phyloP scores from a whole-genome alignment of 2,113 vertebrate species.

The Corvus cornix region DNA sequence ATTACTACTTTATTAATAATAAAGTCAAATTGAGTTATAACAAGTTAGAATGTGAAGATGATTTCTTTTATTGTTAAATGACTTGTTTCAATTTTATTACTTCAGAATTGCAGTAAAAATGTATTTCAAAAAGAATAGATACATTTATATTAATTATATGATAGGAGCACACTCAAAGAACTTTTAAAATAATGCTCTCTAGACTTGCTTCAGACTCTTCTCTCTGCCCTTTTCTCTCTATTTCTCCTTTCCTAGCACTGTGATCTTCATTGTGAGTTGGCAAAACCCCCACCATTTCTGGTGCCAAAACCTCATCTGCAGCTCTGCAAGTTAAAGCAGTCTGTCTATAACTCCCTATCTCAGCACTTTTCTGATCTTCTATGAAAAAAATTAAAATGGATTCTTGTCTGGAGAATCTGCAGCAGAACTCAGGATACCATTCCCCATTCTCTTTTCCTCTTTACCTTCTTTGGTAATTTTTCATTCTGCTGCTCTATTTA shows the following conservation, averaged over 20 bases:
- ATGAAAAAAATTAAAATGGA: not conserved
- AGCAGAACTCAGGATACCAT: not conserved
- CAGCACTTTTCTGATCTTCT: slow-evolving; percentile 9
- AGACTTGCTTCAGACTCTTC: not conserved
- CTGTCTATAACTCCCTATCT: not conserved
- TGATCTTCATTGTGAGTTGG: not conserved
- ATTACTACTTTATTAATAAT: slow-evolving; percentile 47
- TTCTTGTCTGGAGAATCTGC: not conserved
- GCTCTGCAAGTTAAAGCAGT: slow-evolving; percentile 3
- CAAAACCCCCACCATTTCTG: not conserved
- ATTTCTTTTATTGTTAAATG: slow-evolving; percentile 58
- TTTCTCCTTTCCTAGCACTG: not conserved
- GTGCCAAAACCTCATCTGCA: slow-evolving; percentile 33
- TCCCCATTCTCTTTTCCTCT: not conserved
- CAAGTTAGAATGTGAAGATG: slow-evolving; percentile 28
- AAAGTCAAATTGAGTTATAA: slow-evolving; percentile 57
- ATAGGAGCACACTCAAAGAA: not conserved
- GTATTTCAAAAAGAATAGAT: not conserved
- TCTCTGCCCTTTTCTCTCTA: not conserved
- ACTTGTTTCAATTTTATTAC: slow-evolving; percentile 66
- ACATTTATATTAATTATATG: slow-evolving; percentile 19
- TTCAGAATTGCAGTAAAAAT: slow-evolving; percentile 47
- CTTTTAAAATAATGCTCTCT: not conserved
- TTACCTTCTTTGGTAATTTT: not conserved
- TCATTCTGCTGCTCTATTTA: not conserved